phyloP scores from a whole-genome alignment of 2,888 invertebrate species.

The Orchesella flavescens region DNA sequence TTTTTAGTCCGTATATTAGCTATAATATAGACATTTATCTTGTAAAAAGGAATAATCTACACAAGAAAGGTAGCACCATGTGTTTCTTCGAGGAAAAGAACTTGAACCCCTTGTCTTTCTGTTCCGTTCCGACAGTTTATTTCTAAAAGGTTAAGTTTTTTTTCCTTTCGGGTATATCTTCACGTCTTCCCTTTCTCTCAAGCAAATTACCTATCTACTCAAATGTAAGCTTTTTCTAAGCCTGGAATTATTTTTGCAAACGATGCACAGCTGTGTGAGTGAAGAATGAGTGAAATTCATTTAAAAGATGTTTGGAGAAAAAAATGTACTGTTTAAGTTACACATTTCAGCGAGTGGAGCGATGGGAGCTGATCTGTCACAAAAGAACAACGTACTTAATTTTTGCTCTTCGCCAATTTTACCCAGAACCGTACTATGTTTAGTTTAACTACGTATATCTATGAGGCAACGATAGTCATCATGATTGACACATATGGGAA shows the following conservation, averaged over 20 bases:
- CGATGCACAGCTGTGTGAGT: conserved; percentile 44
- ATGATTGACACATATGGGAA: no score
- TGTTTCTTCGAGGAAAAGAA: not conserved
- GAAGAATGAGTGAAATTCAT: conserved; percentile 43
- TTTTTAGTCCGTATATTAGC: no score
- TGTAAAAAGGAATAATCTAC: not conserved
- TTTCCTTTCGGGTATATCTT: conserved; percentile 30
- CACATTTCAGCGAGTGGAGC: no score
- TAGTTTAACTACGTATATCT: no score
- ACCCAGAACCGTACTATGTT: not conserved
- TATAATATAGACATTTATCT: not conserved
- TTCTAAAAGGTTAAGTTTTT: conserved; percentile 39
- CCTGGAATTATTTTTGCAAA: conserved; percentile 32
- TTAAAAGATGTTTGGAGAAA: conserved; percentile 23
- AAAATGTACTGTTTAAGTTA: not conserved
- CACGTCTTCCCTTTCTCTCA: not conserved
- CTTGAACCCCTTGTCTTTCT: not conserved
- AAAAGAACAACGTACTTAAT: not conserved
- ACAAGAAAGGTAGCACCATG: not conserved
- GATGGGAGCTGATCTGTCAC: not conserved
- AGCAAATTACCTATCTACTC: not conserved
- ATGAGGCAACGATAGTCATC: no score
- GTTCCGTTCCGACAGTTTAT: not conserved
- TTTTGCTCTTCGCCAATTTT: not conserved
- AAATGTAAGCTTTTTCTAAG: not conserved